phyloP scores from a whole-genome alignment of 1,140 invertebrate genomes.

The Eupristina koningsbergeri region DNA sequence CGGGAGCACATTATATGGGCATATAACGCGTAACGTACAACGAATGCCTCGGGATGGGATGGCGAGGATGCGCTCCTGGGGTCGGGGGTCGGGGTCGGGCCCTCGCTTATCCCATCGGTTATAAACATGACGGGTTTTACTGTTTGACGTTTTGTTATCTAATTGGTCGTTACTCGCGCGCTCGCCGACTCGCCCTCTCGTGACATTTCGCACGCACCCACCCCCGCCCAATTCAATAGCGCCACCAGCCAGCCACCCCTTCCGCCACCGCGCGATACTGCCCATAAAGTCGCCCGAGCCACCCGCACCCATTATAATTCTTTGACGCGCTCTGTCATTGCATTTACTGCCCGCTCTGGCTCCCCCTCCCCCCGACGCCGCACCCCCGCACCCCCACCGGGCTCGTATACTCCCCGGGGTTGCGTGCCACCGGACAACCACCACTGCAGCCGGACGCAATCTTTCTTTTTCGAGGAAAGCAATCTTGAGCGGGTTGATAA shows the following conservation, averaged over 20 bases:
- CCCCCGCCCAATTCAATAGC: neutral
- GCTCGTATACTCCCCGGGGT: no score
- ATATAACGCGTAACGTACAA: conserved; percentile 10
- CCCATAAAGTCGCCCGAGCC: conserved; percentile 39
- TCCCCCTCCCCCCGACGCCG: neutral
- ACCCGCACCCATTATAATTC: conserved; percentile 41
- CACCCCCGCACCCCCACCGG: neutral
- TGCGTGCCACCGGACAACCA: neutral
- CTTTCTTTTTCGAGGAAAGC: no score
- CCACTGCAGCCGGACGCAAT: no score
- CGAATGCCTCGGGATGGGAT: neutral
- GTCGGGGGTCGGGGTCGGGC: conserved; percentile 29
- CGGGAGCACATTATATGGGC: conserved; percentile 17
- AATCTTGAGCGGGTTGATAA: no score
- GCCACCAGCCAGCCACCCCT: neutral
- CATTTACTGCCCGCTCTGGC: conserved; percentile 48
- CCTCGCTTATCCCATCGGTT: conserved; percentile 62
- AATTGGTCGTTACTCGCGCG: conserved; percentile 66
- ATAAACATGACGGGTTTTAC: conserved; percentile 69
- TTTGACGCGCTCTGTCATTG: conserved; percentile 48
- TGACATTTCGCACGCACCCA: conserved; percentile 6
- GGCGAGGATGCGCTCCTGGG: conserved; percentile 14
- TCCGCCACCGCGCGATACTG: conserved; percentile 19
- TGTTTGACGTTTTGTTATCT: conserved; percentile 70
- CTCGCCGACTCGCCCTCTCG: neutral